phyloP scores from a whole-genome alignment of 2,888 invertebrate species.

The Troilus luridus region DNA sequence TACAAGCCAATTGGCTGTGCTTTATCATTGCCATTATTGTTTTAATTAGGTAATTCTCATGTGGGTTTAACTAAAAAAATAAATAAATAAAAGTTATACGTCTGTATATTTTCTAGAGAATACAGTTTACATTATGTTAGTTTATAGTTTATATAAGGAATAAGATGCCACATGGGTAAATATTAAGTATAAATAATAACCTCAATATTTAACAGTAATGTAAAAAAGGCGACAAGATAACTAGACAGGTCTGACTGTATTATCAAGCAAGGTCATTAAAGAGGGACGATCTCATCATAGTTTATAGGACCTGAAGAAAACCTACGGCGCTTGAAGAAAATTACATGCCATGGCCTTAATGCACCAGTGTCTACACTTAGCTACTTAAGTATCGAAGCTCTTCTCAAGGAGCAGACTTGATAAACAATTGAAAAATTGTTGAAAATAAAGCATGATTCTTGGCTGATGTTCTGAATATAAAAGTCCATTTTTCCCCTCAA shows the following conservation, averaged over 20 bases:
- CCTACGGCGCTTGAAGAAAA: not conserved
- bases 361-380: not conserved
- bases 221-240: not conserved
- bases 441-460: not conserved
- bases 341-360: not conserved
- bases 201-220: not conserved
- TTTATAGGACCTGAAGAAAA: not conserved
- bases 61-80: too few species aligned
- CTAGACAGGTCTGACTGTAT: not conserved
- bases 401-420: not conserved
- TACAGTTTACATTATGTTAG: too few species aligned
- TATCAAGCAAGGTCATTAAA: not conserved
- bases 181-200: not conserved
- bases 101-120: too few species aligned
- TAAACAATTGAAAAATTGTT: not conserved
- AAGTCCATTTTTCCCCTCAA: too few species aligned
- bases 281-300: not conserved
- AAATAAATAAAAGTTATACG: too few species aligned
- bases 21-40: too few species aligned
- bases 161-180: too few species aligned
- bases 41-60: too few species aligned
- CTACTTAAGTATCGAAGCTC: not conserved
- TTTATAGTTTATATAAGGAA: too few species aligned
- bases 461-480: not conserved
- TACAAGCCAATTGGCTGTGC: too few species aligned